These are phyloP conservation scores for Antheraea mylitta DNA, from an alignment of 1,140 invertebrate genomes.

Conservation along the genomic window DNA sequence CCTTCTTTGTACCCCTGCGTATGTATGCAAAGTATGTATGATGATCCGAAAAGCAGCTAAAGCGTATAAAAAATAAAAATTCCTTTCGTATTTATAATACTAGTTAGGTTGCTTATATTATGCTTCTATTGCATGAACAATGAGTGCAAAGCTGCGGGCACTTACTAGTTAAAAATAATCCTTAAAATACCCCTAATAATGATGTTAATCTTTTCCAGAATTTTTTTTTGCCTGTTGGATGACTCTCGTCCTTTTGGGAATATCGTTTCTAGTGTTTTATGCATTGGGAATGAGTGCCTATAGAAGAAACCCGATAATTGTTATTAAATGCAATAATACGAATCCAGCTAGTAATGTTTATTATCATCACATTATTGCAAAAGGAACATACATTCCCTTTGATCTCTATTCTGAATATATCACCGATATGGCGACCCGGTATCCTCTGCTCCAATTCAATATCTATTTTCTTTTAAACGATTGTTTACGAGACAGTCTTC, in stretches of 20 bases:
- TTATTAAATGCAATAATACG: slow-evolving; percentile 47
- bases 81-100: too few species aligned
- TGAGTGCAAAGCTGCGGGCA: too few species aligned
- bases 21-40: too few species aligned
- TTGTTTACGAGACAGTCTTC: slow-evolving; percentile 29
- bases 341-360: slow-evolving; percentile 51
- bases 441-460: slow-evolving; percentile 48
- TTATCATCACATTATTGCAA: slow-evolving; percentile 50
- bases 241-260: slow-evolving; percentile 51
- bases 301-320: slow-evolving; percentile 42
- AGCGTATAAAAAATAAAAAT: too few species aligned
- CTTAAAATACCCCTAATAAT: neutral
- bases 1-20: too few species aligned
- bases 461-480: slow-evolving; percentile 58
- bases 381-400: slow-evolving; percentile 37
- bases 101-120: too few species aligned
- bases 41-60: too few species aligned
- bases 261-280: slow-evolving; percentile 59
- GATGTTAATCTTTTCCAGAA: slow-evolving; percentile 45
- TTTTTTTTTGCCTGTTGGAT: slow-evolving; percentile 63
- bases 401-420: slow-evolving; percentile 48
- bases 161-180: neutral
- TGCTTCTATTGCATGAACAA: too few species aligned
- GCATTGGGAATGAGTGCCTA: slow-evolving; percentile 48
- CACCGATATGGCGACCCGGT: slow-evolving; percentile 46